Base-by-base conservation (phyloP, 2,888 invertebrate genomes). In the Erebia palarica region DNA sequence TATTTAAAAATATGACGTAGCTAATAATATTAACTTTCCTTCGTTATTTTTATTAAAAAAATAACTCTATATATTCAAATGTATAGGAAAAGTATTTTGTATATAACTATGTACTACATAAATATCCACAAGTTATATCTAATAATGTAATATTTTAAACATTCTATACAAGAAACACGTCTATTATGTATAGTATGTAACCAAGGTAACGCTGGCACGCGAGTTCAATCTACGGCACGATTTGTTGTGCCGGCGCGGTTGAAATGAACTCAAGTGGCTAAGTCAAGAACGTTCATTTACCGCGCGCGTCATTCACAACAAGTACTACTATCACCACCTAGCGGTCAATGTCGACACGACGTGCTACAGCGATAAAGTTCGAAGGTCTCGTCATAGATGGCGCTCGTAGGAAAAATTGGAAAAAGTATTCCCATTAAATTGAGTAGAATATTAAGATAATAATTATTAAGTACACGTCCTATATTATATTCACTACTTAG, bases 221-320 rank as follows among this genome's bases (percentile, higher is more conserved):
- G 78, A 78, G 80, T 82, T 78, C 75, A 81, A 78, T 79, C 80
- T 75, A 79, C 81, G 82, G 77, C 79, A 78, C 79, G 80, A 80
- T 78, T 80, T 78, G 81, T 81, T 80, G 82, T 85, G 83, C 86
- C 83, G 57, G 81, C 85, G 82, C 84, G 82, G 85, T 85, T 84
- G 81, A 79, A 80, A 79, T 88, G 92, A 92, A 92, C 92, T 89
- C 90, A 81, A 81, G 81, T 81, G 74, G 83, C 82, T 83, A 90
- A 92, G 92, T 93, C 92, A 92, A 92, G 93, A 90, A 92, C 93
- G 92, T 93, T 93, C 93, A 85, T 93, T 92, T 90, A 93, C 92
- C 92, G 90, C 86, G 83, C 80, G 82, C 88, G 87, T 87, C 87
- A 89, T 82, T 82, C 78, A 80, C 76, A 79, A 80, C 81, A 78